phyloP scores from a whole-genome alignment of 2,113 vertebrate species.

The Peromyscus maniculatus region DNA sequence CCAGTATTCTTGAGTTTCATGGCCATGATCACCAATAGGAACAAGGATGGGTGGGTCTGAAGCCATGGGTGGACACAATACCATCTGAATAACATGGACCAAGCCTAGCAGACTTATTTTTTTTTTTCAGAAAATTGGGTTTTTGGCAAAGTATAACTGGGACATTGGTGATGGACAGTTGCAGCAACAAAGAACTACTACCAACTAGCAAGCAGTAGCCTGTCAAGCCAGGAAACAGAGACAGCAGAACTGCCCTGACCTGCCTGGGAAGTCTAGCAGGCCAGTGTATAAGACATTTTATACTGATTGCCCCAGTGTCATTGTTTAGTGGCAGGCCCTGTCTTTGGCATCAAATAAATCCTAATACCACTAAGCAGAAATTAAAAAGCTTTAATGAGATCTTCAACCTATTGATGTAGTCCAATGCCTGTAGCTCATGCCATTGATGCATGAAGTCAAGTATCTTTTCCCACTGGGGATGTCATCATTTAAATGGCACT shows the following conservation, averaged over 20 bases:
- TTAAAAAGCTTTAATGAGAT: conserved; percentile 78
- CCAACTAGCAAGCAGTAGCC: background rate
- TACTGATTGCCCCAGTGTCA: background rate
- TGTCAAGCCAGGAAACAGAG: background rate
- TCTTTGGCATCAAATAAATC: conserved; percentile 74
- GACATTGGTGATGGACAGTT: background rate
- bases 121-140: conserved; percentile 13
- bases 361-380: conserved; percentile 69
- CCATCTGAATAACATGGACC: background rate
- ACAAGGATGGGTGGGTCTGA: background rate
- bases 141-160: background rate
- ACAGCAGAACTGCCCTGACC: background rate
- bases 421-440: conserved; percentile 42
- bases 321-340: conserved; percentile 45
- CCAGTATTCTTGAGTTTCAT: background rate
- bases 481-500: conserved; percentile 72
- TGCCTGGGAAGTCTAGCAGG: conserved; percentile 16
- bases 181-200: background rate
- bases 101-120: conserved; percentile 13
- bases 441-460: conserved; percentile 66
- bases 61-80: background rate
- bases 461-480: conserved; percentile 67
- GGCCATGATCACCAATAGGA: background rate
- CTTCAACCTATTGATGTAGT: conserved; percentile 71
- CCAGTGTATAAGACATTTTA: background rate